phyloP scores from a whole-genome alignment of 2,888 invertebrate species.

The Cheilosia impressa region DNA sequence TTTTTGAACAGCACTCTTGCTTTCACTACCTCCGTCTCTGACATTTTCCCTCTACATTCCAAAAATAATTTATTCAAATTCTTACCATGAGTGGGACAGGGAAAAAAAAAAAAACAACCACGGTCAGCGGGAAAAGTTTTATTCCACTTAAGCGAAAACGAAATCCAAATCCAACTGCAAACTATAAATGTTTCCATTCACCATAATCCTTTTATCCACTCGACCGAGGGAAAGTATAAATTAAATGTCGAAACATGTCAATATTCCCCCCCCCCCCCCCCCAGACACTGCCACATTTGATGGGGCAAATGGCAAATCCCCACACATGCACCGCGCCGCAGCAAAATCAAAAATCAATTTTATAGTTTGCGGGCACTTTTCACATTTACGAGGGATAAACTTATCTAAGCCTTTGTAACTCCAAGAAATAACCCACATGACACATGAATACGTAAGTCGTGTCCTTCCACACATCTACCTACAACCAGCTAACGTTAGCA shows the following conservation, averaged over 20 bases:
- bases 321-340: neutral
- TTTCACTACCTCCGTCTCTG: too few species aligned
- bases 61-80: too few species aligned
- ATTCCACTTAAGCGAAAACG: neutral
- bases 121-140: neutral
- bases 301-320: slow-evolving; percentile 20
- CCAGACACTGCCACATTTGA: neutral
- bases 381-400: slow-evolving; percentile 32
- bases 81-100: too few species aligned
- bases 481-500: slow-evolving; percentile 6
- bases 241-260: slow-evolving; percentile 55
- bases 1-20: too few species aligned
- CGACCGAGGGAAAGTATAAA: slow-evolving; percentile 22
- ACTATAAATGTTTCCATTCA: slow-evolving; percentile 2
- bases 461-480: slow-evolving; percentile 2
- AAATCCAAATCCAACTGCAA: neutral
- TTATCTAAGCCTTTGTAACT: slow-evolving; percentile 26
- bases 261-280: neutral
- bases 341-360: slow-evolving; percentile 42
- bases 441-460: slow-evolving; percentile 31
- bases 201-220: slow-evolving; percentile 1
- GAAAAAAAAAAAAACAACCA: neutral
- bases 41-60: too few species aligned
- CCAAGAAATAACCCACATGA: slow-evolving; percentile 35
- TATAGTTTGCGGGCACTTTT: slow-evolving; percentile 44